Percentiles rank a stretch among this genome's conserved stretches.
phyloP scores from a whole-genome alignment of 2,797 vertebrate genomes.

The Ceyx erithaca region DNA sequence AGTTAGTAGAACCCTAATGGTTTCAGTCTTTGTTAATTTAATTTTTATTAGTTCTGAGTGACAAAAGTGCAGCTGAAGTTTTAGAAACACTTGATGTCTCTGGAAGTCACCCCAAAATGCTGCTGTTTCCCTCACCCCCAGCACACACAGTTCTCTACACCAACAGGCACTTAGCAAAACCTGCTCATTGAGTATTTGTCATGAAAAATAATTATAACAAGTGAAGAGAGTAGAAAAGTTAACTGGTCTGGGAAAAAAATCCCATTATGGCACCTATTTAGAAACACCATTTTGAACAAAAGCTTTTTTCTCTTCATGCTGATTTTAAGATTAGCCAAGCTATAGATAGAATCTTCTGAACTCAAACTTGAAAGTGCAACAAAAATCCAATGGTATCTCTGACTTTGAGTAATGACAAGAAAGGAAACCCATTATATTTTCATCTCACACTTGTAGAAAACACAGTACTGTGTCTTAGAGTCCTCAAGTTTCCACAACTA shows the following conservation, averaged over 20 bases:
- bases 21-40: background rate
- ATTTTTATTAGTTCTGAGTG: background rate
- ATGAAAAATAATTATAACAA: slow-evolving; percentile 16
- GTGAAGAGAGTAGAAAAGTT: slow-evolving; percentile 3
- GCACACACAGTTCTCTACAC: background rate
- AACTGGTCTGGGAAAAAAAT: background rate
- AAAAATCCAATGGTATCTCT: background rate
- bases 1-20: background rate
- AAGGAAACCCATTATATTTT: background rate
- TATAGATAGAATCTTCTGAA: background rate
- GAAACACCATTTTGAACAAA: background rate
- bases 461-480: background rate
- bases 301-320: background rate
- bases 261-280: background rate
- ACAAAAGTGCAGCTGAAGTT: background rate
- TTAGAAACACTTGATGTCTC: background rate
- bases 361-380: background rate
- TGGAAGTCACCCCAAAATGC: background rate
- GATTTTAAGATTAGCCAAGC: slow-evolving; percentile 18
- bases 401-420: background rate
- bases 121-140: background rate
- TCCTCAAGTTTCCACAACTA: background rate
- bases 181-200: background rate
- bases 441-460: background rate
- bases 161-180: background rate